These are phyloP conservation scores for Catharus minimus DNA, from an alignment of 2,113 vertebrate genomes.

Conservation along the genomic window DNA sequence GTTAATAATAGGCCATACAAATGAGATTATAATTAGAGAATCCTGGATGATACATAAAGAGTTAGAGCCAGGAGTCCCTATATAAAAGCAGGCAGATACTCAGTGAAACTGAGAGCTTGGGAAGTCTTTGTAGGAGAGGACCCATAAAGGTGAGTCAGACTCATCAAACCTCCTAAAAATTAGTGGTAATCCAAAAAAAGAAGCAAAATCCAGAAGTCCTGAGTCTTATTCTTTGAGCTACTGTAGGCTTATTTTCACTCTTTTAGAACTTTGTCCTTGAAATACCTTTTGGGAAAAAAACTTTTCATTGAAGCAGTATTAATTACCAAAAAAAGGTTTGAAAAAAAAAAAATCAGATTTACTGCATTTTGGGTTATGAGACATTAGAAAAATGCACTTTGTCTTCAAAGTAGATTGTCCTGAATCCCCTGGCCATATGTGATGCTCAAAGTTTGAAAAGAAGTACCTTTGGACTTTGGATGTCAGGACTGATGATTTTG, in stretches of 20 bases:
- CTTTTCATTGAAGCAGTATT: background rate
- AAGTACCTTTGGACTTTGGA: background rate
- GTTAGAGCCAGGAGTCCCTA: background rate
- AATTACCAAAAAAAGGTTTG: background rate
- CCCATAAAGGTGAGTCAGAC: background rate
- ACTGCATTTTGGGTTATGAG: background rate
- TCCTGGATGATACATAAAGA: background rate
- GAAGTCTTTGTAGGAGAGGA: background rate
- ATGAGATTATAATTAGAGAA: conserved; percentile 34
- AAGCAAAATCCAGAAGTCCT: background rate
- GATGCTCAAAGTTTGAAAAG: background rate
- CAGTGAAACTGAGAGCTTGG: background rate
- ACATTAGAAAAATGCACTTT: background rate
- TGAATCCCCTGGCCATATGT: background rate
- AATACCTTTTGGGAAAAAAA: background rate
- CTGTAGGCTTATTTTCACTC: background rate
- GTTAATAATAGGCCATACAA: conserved; percentile 32
- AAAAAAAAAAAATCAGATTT: background rate
- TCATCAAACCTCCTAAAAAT: background rate
- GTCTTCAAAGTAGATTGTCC: background rate
- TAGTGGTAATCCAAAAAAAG: background rate
- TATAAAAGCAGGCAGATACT: background rate
- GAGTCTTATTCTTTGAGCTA: background rate
- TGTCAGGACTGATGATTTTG: background rate
- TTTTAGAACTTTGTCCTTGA: background rate